Conservation (phyloP, 2,888 invertebrate species). For the Tiliacea citrago region DNA sequence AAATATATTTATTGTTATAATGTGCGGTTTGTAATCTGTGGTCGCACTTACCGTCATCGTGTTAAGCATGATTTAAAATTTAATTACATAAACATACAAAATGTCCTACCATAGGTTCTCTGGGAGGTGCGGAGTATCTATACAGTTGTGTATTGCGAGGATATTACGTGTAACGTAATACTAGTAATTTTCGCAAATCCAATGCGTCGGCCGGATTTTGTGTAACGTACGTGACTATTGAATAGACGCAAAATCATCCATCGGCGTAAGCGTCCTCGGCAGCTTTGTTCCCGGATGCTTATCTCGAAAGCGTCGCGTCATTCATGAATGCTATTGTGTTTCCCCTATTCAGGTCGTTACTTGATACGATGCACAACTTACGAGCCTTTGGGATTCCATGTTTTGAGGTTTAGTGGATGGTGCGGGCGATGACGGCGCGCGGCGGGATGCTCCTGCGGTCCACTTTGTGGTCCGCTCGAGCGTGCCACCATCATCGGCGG, state of each 20-base stretch:
- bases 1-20: conserved; percentile 66
- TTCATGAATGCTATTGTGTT: conserved; percentile 79
- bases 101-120: conserved; percentile 55
- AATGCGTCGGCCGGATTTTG: conserved; percentile 66
- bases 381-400: conserved; percentile 71
- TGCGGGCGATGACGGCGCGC: conserved; percentile 54
- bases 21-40: conserved; percentile 71
- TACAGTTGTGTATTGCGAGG: conserved; percentile 50
- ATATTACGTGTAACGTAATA: conserved; percentile 57
- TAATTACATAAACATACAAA: conserved; percentile 38
- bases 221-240: conserved; percentile 82
- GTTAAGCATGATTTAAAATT: conserved; percentile 74
- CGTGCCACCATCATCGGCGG: conserved; percentile 78
- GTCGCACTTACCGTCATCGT: conserved; percentile 59
- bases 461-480: conserved; percentile 83
- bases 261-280: conserved; percentile 68
- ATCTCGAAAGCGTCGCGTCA: conserved; percentile 79
- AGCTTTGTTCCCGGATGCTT: conserved; percentile 74
- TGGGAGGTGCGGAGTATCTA: conserved; percentile 46
- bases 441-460: conserved; percentile 75
- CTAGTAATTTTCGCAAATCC: conserved; percentile 69
- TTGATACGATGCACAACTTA: conserved; percentile 72
- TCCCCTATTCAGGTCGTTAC: conserved; percentile 79
- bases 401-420: conserved; percentile 76
- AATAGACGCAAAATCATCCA: conserved; percentile 73